Evolutionary conservation across 2,797 vertebrate species (phyloP), one percentile per base, ranked within the genome.

Genomic region (Lindbergichthys nudifrons): DNA sequence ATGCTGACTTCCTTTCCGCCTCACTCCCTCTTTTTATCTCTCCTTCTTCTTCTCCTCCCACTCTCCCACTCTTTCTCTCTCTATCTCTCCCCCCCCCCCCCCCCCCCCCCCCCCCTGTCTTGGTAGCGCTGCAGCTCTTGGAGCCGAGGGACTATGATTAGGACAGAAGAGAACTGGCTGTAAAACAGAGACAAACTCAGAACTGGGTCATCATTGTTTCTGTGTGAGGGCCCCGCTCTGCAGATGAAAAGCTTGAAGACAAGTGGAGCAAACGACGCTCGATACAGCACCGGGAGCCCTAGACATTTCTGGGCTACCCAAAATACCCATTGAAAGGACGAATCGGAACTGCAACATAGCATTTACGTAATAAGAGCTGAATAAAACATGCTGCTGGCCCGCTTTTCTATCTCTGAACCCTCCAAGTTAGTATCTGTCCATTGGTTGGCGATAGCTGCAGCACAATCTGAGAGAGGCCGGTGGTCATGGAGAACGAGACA

Each of bases 171-270:
- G 88, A 93, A 90, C 90, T 87, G 88, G 89, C 88, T 90, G 89
- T 86, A 87, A 92, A 88, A 92, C 86, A 86, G 84, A 90, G 83
- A 88, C 82, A 91, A 88, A 92, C 89, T 84, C 83, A 90, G 87
- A 94, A 94, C 81, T 92, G 89, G 93, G 93, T 93, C 92, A 93
- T 92, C 92, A 91, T 92, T 92, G 91, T 93, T 92, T 91, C 86
- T 84, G 75, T 86, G 87, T 80, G 87, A 92, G 86, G 89, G 82
- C 83, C 84, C 48, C 45, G 81, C 90, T 92, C 82, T 78, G 86
- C 88, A 92, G 89, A 93, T 93, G 89, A 93, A 93, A 92, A 90
- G 89, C 88, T 88, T 23, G 39, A 90, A 91, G 87, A 90, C 81
- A 82, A 87, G 87, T 82, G 75, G 74, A 85, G 81, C 70, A 83